These are phyloP conservation scores for Oscheius myriophilus DNA, from an alignment of 2,888 invertebrate genomes.

Conservation along the genomic window DNA sequence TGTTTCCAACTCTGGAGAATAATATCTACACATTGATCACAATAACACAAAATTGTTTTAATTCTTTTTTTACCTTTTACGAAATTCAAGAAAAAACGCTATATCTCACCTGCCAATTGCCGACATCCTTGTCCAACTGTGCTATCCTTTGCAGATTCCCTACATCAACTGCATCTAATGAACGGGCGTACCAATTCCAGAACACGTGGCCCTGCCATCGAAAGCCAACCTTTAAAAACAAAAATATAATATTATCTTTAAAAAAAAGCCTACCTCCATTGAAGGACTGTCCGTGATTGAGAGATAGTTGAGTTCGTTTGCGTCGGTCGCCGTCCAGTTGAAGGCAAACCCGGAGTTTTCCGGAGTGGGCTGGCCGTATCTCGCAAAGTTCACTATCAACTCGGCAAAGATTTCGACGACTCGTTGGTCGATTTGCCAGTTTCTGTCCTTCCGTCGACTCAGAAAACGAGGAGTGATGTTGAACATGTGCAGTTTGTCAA, in stretches of 20 bases:
- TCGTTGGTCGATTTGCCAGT: slow-evolving; percentile 70
- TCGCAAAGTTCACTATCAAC: slow-evolving; percentile 68
- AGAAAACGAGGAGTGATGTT: slow-evolving; percentile 68
- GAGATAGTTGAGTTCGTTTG: slow-evolving; percentile 63
- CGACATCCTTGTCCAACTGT: slow-evolving; percentile 66
- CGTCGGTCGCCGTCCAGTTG: slow-evolving; percentile 67
- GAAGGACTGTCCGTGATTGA: slow-evolving; percentile 68
- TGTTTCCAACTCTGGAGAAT: too few species aligned
- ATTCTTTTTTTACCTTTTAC: too few species aligned
- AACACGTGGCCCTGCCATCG: slow-evolving; percentile 70
- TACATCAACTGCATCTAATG: slow-evolving; percentile 69
- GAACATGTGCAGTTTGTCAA: slow-evolving; percentile 70
- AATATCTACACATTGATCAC: too few species aligned
- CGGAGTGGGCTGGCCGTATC: slow-evolving; percentile 67
- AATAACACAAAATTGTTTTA: too few species aligned
- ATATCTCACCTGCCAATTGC: slow-evolving; percentile 71
- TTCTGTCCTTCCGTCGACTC: slow-evolving; percentile 63
- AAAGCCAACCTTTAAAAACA: slow-evolving; percentile 49
- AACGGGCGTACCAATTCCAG: slow-evolving; percentile 70
- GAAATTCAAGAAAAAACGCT: too few species aligned
- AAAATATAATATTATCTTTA: slow-evolving; percentile 7
- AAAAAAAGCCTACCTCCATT: slow-evolving; percentile 65
- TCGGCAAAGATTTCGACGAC: slow-evolving; percentile 71
- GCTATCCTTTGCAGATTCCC: slow-evolving; percentile 68
- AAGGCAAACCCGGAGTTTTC: slow-evolving; percentile 63